Evolutionary conservation across 2,888 invertebrate species (phyloP).

Genomic region (Proisotoma minuta): DNA sequence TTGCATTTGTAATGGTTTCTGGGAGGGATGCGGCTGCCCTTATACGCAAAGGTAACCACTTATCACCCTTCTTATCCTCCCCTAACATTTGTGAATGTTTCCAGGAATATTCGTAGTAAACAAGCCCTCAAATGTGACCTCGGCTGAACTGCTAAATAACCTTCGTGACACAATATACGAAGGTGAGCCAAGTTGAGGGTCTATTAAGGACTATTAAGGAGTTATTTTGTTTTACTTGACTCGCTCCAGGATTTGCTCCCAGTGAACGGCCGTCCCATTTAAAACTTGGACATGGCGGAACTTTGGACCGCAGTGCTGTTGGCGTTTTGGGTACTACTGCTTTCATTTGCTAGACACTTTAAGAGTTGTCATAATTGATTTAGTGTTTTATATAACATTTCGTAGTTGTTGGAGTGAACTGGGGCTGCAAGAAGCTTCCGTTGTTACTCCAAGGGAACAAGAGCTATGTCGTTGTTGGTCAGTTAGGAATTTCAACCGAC

Average conservation of each 20-base stretch:
- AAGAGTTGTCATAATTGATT: not conserved
- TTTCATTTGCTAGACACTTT: not conserved
- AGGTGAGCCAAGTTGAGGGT: slow-evolving; percentile 22
- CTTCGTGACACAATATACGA: slow-evolving; percentile 34
- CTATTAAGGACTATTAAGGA: not conserved
- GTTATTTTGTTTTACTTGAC: not conserved
- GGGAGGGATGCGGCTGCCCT: slow-evolving; percentile 4
- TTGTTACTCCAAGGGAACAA: slow-evolving; percentile 47
- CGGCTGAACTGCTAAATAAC: slow-evolving; percentile 37
- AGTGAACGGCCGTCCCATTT: slow-evolving; percentile 28
- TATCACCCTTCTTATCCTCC: too few relatives aligned
- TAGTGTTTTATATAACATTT: slow-evolving; percentile 3
- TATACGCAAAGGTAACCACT: slow-evolving; percentile 3
- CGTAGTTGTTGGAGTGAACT: slow-evolving; percentile 48
- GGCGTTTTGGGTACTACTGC: slow-evolving; percentile 47
- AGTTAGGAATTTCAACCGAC: slow-evolving; percentile 44
- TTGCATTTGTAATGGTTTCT: too few relatives aligned
- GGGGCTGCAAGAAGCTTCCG: slow-evolving; percentile 47
- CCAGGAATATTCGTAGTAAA: slow-evolving; percentile 44
- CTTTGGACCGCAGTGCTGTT: slow-evolving; percentile 47
- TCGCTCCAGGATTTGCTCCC: not conserved
- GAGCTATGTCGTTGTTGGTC: slow-evolving; percentile 46
- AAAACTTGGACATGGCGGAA: slow-evolving; percentile 49
- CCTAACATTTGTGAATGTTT: too few relatives aligned
- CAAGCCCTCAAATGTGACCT: slow-evolving; percentile 36